phyloP scores from a whole-genome alignment of 2,113 vertebrate genomes.

The Malurus cyaneus region DNA sequence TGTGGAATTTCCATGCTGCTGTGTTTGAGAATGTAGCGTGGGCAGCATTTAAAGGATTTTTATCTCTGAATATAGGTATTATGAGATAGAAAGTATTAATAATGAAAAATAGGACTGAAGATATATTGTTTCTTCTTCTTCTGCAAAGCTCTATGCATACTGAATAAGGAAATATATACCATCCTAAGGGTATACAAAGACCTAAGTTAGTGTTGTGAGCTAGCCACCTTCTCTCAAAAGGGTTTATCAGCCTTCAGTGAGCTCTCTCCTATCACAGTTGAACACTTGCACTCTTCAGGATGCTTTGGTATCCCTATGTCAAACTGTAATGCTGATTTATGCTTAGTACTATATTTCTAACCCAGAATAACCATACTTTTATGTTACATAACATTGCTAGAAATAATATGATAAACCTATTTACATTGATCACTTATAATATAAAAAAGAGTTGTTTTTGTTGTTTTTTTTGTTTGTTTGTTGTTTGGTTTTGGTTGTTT shows the following conservation, averaged over 20 bases:
- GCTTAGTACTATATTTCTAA: not conserved
- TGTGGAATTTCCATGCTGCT: not conserved
- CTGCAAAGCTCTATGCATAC: not conserved
- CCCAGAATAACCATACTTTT: not conserved
- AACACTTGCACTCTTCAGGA: not conserved
- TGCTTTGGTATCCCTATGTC: not conserved
- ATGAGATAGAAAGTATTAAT: not conserved
- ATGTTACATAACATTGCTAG: not conserved
- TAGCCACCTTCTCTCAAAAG: not conserved
- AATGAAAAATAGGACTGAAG: not conserved
- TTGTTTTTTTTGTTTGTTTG: too few relatives aligned
- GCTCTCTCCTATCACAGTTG: not conserved
- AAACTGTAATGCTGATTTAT: not conserved
- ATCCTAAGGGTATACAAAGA: not conserved
- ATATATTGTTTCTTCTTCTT: not conserved
- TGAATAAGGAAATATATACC: not conserved
- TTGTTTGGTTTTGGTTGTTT: too few relatives aligned
- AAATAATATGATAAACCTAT: not conserved
- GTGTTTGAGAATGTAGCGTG: not conserved
- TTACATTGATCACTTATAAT: not conserved
- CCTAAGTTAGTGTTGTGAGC: not conserved
- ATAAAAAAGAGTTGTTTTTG: not conserved
- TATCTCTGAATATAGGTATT: not conserved
- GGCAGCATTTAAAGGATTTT: not conserved
- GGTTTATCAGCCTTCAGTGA: not conserved